Percentiles rank a stretch among this genome's conserved stretches.
Evolutionary conservation across 2,113 vertebrate species (phyloP).

Genomic region (Parus major): DNA sequence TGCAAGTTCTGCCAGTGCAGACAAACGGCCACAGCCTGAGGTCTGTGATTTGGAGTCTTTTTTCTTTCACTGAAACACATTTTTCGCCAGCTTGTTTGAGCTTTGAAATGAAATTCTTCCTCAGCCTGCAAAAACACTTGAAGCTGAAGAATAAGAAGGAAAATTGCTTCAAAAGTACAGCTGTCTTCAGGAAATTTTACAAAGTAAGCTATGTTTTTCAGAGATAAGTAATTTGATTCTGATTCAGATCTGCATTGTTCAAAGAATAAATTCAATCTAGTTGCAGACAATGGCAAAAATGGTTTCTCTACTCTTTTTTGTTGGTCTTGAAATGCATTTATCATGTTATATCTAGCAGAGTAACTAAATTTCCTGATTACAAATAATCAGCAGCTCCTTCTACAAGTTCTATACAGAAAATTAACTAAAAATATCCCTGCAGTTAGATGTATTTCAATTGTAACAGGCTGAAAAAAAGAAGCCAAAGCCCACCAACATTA

Average conservation of each 20-base stretch:
- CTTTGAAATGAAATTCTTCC: not conserved
- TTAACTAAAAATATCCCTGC: not conserved
- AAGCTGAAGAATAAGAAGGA: not conserved
- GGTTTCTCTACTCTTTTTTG: not conserved
- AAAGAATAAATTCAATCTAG: conserved; percentile 29
- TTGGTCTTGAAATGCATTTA: not conserved
- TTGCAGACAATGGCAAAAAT: conserved; percentile 1
- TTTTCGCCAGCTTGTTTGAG: conserved; percentile 19
- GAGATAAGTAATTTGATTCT: conserved; percentile 23
- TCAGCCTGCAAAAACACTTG: not conserved
- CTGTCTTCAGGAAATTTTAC: conserved; percentile 9
- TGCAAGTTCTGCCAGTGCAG: not conserved
- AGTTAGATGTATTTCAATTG: not conserved
- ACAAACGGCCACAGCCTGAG: not conserved
- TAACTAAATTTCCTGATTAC: not conserved
- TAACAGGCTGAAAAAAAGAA: not conserved
- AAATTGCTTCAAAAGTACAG: conserved; percentile 21
- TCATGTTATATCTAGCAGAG: not conserved
- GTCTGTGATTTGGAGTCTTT: not conserved
- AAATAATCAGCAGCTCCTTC: not conserved
- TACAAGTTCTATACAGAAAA: not conserved
- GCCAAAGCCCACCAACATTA: not conserved
- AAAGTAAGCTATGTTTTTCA: not conserved
- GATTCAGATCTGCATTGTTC: conserved; percentile 25
- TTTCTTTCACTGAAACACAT: not conserved